phyloP scores from a whole-genome alignment of 2,113 vertebrate species.

The Leiothrix lutea region DNA sequence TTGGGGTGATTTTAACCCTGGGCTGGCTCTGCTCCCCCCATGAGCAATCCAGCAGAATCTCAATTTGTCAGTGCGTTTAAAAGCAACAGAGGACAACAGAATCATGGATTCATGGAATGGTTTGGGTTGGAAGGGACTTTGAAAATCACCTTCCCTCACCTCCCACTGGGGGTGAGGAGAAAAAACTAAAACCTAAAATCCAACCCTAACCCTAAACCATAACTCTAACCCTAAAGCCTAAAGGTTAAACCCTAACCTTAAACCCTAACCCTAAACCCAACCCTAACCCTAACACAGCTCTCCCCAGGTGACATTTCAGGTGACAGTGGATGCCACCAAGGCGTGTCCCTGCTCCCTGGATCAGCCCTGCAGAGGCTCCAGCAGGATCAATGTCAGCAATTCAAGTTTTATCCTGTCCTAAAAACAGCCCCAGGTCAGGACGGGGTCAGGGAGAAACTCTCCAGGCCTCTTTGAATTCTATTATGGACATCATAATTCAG shows the following conservation, averaged over 20 bases:
- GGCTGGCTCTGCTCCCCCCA: not conserved
- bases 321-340: not conserved
- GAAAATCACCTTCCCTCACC: not conserved
- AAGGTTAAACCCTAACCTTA: too few species aligned
- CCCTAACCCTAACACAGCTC: not conserved
- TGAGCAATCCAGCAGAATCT: not conserved
- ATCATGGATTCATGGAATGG: accelerated
- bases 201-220: too few species aligned
- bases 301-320: not conserved
- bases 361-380: not conserved
- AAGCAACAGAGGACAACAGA: not conserved
- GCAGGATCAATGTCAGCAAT: not conserved
- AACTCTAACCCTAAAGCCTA: too few species aligned
- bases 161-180: not conserved
- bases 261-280: too few species aligned
- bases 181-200: not conserved
- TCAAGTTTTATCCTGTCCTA: not conserved
- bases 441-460: not conserved
- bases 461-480: not conserved
- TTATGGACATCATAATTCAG: not conserved
- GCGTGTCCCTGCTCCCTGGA: not conserved
- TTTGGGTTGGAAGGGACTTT: not conserved
- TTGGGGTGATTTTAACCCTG: conserved; percentile 28
- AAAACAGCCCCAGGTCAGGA: not conserved
- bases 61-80: not conserved